phyloP scores from a whole-genome alignment of 2,888 invertebrate species.

The Aspidiotus rigidus region DNA sequence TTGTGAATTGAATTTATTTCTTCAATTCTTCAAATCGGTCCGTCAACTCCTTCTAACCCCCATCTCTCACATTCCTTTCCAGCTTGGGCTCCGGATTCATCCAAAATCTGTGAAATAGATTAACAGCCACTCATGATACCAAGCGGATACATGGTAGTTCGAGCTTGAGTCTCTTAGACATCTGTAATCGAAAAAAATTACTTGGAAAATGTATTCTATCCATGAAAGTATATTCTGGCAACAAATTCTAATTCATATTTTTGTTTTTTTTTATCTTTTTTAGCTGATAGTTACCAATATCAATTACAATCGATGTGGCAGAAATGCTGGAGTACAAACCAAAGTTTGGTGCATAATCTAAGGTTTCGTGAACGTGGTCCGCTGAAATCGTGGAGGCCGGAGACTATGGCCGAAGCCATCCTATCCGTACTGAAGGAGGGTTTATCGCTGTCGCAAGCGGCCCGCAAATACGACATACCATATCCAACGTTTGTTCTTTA shows the following conservation, averaged over 20 bases:
- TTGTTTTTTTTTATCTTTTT: slow-evolving; percentile 39
- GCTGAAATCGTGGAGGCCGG: slow-evolving; percentile 84
- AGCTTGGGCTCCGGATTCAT: too few species aligned
- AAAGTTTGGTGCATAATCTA: slow-evolving; percentile 79
- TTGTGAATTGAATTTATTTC: too few species aligned
- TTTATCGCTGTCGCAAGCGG: slow-evolving; percentile 77
- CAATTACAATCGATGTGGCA: slow-evolving; percentile 93
- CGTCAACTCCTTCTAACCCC: too few species aligned
- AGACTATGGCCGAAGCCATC: slow-evolving; percentile 91
- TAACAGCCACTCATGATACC: too few species aligned
- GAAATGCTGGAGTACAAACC: slow-evolving; percentile 90
- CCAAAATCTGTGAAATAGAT: too few species aligned
- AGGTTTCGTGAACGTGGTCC: slow-evolving; percentile 87
- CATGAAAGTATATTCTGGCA: too few species aligned
- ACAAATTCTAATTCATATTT: not conserved
- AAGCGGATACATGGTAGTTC: too few species aligned
- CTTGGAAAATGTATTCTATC: too few species aligned
- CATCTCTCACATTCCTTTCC: too few species aligned
- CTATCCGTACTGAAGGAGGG: slow-evolving; percentile 87
- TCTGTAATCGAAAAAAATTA: too few species aligned
- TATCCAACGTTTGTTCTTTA: slow-evolving; percentile 89
- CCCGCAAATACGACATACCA: slow-evolving; percentile 87
- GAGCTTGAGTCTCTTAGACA: too few species aligned
- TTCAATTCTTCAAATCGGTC: too few species aligned
- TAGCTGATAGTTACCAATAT: slow-evolving; percentile 91